These are phyloP conservation scores for Phaonia tiefii DNA, from an alignment of 2,888 invertebrate species.

Conservation along the genomic window DNA sequence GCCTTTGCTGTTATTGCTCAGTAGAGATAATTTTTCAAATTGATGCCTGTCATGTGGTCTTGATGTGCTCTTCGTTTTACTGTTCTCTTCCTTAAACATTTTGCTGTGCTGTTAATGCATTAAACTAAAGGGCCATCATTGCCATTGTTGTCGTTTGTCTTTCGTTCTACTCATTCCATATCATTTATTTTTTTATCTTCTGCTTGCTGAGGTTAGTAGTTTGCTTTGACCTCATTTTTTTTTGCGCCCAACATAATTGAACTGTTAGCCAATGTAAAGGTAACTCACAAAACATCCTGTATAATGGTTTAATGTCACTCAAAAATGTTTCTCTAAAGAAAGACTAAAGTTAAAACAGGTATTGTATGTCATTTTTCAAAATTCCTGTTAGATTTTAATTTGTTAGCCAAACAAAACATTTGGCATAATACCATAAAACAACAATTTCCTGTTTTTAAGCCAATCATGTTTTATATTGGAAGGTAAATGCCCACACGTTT, in stretches of 20 bases:
- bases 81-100: background rate
- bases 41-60: constrained; percentile 64
- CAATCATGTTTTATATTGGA: too few species aligned
- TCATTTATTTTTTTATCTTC: constrained; percentile 45
- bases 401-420: too few species aligned
- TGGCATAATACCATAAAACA: too few species aligned
- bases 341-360: too few species aligned
- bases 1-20: constrained; percentile 7
- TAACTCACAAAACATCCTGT: too few species aligned
- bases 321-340: too few species aligned
- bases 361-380: too few species aligned
- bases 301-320: too few species aligned
- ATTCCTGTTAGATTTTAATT: too few species aligned
- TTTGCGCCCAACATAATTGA: constrained; percentile 50
- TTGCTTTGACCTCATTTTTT: constrained; percentile 6
- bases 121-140: constrained; percentile 38
- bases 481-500: too few species aligned
- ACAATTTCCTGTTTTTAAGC: too few species aligned
- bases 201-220: constrained; percentile 10
- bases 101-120: constrained; percentile 35
- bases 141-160: constrained; percentile 13
- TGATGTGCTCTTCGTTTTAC: constrained; percentile 44
- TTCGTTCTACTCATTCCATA: constrained; percentile 10
- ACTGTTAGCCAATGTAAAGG: constrained; percentile 44
- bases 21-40: constrained; percentile 63